Evolutionary conservation across 2,888 invertebrate genomes (phyloP), one percentile per base, ranked within the genome.

Genomic region (Pristionchus exspectatus): DNA sequence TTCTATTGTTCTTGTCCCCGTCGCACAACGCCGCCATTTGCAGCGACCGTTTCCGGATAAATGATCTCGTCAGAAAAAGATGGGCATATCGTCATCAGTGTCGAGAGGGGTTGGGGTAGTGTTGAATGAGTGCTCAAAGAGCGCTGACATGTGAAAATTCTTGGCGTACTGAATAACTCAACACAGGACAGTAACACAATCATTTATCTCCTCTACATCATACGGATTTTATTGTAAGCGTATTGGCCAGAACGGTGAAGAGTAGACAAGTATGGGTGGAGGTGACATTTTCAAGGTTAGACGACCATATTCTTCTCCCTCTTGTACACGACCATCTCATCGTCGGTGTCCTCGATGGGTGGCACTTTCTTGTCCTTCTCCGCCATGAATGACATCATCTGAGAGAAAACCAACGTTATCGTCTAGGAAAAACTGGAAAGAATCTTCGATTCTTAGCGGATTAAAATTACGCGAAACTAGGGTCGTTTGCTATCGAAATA

Each of bases 241-340:
- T 38, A 38, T 38, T 38, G 38, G 38, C n/a, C n/a, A n/a, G n/a
- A n/a, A n/a, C n/a, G n/a, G n/a, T n/a, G n/a, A n/a, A n/a, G n/a
- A n/a, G n/a, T n/a, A n/a, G n/a, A n/a, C n/a, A n/a, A n/a, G 38
- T 2, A 38, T 2, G 38, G 38, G 38, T 2, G 38, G 38, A 5
- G 38, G 38, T 38, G 38, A 38, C 3, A 38, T 38, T 38, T 38
- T 38, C 38, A 38, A 72, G 10, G 10, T 84, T 30, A 84, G n/a
- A 84, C 84, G 38, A 59, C 59, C n/a, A 85, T 30, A 30, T 85
- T 85, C 59, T 85, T 85, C 84, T 85, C 84, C 59, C 84, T 56
- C 84, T 85, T 85, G 24, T 85, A 85, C 33, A 85, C 84, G 27
- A 85, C 84, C 84, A 85, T 85, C 50, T 85, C 84, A 33, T 85